Conservation (phyloP, 2,888 invertebrate genomes). For the Platerodrilus igneus region DNA sequence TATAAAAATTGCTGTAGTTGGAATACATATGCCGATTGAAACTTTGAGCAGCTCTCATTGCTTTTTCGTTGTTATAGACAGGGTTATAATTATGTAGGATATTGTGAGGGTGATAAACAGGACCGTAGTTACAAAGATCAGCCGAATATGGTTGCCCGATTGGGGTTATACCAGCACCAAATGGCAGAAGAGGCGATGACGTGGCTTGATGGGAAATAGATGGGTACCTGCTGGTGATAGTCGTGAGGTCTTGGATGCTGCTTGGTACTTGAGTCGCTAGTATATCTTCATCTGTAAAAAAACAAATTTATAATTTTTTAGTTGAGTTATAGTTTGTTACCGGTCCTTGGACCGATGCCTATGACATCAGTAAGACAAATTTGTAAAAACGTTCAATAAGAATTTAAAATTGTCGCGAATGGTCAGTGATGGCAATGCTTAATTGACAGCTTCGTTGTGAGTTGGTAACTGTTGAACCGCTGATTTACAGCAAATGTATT, state of each 20-base stretch:
- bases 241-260: slow-evolving; percentile 22
- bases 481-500: no score
- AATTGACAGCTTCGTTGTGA: no score
- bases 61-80: slow-evolving; percentile 42
- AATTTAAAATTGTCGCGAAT: no score
- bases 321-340: no score
- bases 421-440: no score
- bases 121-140: slow-evolving; percentile 64
- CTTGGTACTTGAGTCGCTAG: slow-evolving; percentile 24
- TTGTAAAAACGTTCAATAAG: no score
- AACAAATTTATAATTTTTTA: no score
- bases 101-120: slow-evolving; percentile 58
- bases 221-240: slow-evolving; percentile 37
- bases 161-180: slow-evolving; percentile 39
- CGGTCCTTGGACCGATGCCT: no score
- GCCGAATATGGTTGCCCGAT: slow-evolving; percentile 60
- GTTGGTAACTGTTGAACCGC: no score
- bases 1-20: slow-evolving; percentile 42
- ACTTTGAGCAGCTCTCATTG: slow-evolving; percentile 37
- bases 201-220: slow-evolving; percentile 33
- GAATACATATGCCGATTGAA: slow-evolving; percentile 42
- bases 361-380: no score
- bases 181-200: slow-evolving; percentile 35
- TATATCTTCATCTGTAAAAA: slow-evolving; percentile 40
- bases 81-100: slow-evolving; percentile 45